These are phyloP conservation scores for Ispidina picta DNA, from an alignment of 2,797 vertebrate species.

Conservation along the genomic window DNA sequence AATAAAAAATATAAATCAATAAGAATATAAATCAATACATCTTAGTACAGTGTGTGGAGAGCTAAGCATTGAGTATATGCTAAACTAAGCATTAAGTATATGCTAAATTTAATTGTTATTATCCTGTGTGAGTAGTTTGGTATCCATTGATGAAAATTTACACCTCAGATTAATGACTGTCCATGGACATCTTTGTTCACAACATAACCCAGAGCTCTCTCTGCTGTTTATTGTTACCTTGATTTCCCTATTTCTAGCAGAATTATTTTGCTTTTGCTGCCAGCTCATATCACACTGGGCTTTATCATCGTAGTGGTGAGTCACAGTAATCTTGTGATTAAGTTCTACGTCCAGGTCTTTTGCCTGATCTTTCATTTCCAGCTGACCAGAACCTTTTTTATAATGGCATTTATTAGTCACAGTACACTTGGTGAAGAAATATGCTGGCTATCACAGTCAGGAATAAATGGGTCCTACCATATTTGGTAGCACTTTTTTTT, in stretches of 20 bases:
- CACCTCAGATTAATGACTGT: neutral
- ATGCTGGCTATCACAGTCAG: constrained; percentile 9
- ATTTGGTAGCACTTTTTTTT: neutral
- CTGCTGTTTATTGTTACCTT: neutral
- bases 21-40: neutral
- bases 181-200: neutral
- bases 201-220: neutral
- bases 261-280: neutral
- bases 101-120: neutral
- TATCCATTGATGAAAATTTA: neutral
- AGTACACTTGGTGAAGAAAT: constrained; percentile 25
- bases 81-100: neutral
- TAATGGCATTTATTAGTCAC: constrained; percentile 44
- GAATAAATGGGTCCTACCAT: constrained; percentile 1
- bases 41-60: neutral
- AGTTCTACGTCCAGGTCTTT: constrained; percentile 24
- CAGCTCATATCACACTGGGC: neutral
- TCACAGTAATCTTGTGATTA: constrained; percentile 51
- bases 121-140: neutral
- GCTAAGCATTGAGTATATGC: neutral
- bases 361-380: constrained; percentile 33
- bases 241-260: neutral
- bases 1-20: too few species aligned
- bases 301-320: constrained; percentile 38
- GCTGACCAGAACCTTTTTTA: constrained; percentile 12